These are phyloP conservation scores for Stichodactyla helianthus DNA, from an alignment of 64 coral and sea anemone genomes.

Conservation along the genomic window DNA sequence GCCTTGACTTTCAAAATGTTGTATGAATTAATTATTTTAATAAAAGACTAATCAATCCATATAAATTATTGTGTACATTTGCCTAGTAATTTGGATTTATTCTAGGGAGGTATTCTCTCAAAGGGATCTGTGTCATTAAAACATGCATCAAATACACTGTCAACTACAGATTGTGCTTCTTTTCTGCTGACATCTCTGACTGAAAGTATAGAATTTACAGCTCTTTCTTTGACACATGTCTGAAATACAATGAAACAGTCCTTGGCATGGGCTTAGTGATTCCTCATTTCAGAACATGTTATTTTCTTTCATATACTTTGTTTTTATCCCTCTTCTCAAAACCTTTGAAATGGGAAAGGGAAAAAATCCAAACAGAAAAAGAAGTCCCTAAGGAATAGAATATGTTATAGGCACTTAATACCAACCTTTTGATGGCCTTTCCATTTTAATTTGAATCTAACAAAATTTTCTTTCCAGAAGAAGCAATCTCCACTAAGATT, in stretches of 20 bases:
- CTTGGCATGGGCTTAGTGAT: neutral
- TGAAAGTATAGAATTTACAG: constrained; percentile 92
- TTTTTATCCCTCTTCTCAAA: too few species aligned
- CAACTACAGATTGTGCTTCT: constrained; percentile 75
- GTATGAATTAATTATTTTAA: too few species aligned
- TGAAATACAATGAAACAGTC: constrained; percentile 18
- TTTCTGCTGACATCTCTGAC: constrained; percentile 90
- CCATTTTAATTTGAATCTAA: constrained; percentile 85
- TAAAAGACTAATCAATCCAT: neutral
- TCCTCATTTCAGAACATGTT: too few species aligned
- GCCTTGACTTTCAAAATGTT: too few species aligned
- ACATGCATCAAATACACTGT: constrained; percentile 95
- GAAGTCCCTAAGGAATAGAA: too few species aligned
- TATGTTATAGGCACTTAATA: too few species aligned
- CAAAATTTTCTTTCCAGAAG: constrained; percentile 95
- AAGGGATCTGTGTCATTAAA: constrained; percentile 98
- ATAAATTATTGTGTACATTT: neutral
- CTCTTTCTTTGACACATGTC: constrained; percentile 91
- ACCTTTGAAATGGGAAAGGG: too few species aligned
- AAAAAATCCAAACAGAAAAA: too few species aligned
- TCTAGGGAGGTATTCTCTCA: constrained; percentile 89
- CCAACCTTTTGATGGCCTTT: constrained; percentile 91
- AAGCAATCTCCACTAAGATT: constrained; percentile 98
- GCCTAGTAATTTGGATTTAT: neutral
- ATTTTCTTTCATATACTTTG: too few species aligned